Evolutionary conservation across 2,113 vertebrate species (phyloP).

Genomic region (Oryzias curvinotus): DNA sequence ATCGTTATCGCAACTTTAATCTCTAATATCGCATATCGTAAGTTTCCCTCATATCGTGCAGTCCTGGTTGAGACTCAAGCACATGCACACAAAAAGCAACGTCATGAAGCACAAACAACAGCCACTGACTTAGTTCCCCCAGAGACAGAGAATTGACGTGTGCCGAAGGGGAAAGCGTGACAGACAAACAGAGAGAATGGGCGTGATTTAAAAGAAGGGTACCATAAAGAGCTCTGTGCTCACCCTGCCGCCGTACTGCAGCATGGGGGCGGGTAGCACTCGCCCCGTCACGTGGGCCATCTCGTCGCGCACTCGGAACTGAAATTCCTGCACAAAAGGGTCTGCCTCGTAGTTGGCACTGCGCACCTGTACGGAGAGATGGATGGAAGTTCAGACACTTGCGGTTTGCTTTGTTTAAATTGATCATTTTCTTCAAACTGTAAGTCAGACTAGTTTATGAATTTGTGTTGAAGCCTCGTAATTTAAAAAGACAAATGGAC

Average conservation of each 20-base stretch:
- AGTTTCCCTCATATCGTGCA: no score
- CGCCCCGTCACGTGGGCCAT: constrained; percentile 98
- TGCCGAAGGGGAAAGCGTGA: constrained; percentile 44
- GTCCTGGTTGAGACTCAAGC: constrained; percentile 50
- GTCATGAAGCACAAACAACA: constrained; percentile 48
- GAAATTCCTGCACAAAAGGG: constrained; percentile 97
- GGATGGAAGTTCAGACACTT: background rate
- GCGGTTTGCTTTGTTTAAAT: background rate
- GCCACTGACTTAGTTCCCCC: constrained; percentile 67
- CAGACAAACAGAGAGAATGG: constrained; percentile 76
- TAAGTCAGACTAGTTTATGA: background rate
- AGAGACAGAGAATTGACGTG: constrained; percentile 12
- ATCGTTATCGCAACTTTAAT: no score
- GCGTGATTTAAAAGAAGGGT: constrained; percentile 82
- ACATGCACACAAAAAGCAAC: background rate
- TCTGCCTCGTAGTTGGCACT: constrained; percentile 98
- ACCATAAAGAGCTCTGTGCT: constrained; percentile 86
- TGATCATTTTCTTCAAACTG: background rate
- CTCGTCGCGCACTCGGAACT: constrained; percentile 97
- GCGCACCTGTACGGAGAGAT: constrained; percentile 81
- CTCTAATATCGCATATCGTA: no score
- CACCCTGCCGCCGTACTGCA: constrained; percentile 99
- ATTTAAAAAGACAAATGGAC: background rate
- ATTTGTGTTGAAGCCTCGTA: background rate
- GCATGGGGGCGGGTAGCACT: constrained; percentile 96